Evolutionary conservation across 2,888 invertebrate genomes (phyloP), one percentile per base, ranked within the genome.

Genomic region (Eurois occulta): DNA sequence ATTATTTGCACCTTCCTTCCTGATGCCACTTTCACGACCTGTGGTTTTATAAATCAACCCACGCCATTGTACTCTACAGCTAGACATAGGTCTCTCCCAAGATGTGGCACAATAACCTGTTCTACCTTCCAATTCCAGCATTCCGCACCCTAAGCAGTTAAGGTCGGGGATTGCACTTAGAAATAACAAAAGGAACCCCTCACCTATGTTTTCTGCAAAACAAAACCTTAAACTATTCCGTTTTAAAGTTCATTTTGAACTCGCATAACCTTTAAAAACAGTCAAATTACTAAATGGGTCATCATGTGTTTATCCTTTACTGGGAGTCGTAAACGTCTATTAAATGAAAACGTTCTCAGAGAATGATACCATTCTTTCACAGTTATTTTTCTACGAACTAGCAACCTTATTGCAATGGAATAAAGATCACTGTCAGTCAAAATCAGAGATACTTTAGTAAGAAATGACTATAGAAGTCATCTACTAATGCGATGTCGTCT

Each of bases 241-340:
- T 35, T 72, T 46, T 71, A 10, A 48, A 7, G 11, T 41, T n/a
- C 21, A 1, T 48, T 32, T n/a, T 41, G 1, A 32, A 43, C 2
- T 21, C 0, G 7, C 10, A 32, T 64, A 65, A 58, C 16, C 18
- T 4, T 48, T 35, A 28, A 81, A 74, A 28, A 35, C 28, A 38
- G 58, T 48, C 41, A 10, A 48, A 66, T 73, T 46, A 75, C 67
- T n/a, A 41, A 75, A 65, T 21, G 58, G 18, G 58, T 69, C 77
- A 64, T 77, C 77, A 65, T 69, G 83, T 82, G 85, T 80, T 72
- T 41, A 46, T 75, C 70, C 2, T 72, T 65, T 46, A 83, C 38
- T 16, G 64, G n/a, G 6, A 55, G 28, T 81, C n/a, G 76, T 85
- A 72, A 85, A 80, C n/a, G 68, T 72, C 65, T 60, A 60, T 72